Percentiles rank a stretch among this genome's conserved stretches.
Evolutionary conservation across 2,797 vertebrate genomes (phyloP).

Genomic region (Rhabdomys pumilio): DNA sequence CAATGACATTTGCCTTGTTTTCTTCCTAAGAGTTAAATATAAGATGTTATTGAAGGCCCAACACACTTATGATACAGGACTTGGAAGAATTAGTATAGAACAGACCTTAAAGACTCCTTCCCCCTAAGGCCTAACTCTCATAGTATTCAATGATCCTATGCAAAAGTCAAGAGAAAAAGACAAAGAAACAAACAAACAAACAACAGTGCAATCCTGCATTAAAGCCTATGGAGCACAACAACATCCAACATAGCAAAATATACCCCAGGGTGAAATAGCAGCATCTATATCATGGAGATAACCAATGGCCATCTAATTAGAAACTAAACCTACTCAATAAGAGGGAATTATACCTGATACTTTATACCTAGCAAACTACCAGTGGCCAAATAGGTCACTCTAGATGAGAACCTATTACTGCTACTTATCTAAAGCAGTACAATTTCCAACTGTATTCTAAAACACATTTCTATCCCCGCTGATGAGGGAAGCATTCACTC

Average conservation of each 20-base stretch:
- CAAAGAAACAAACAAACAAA: background rate
- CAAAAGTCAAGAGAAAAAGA: background rate
- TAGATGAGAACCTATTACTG: too few species aligned
- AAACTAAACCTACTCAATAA: background rate
- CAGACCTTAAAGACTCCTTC: background rate
- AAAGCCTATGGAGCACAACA: background rate
- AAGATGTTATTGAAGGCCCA: background rate
- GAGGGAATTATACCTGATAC: background rate
- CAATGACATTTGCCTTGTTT: background rate
- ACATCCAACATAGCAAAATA: background rate
- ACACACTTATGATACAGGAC: background rate
- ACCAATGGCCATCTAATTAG: background rate
- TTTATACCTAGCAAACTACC: background rate
- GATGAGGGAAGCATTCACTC: background rate
- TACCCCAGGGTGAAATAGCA: background rate
- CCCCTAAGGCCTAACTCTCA: background rate
- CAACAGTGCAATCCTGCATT: background rate
- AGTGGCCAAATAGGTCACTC: too few species aligned
- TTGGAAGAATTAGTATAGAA: background rate
- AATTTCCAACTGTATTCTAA: background rate
- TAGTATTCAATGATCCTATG: background rate
- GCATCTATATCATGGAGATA: background rate
- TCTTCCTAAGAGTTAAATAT: background rate
- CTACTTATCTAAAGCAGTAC: background rate
- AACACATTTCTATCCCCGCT: background rate